Percentiles rank a stretch among this genome's conserved stretches.
phyloP scores from a whole-genome alignment of 2,113 vertebrate species.

The Cinclus cinclus region DNA sequence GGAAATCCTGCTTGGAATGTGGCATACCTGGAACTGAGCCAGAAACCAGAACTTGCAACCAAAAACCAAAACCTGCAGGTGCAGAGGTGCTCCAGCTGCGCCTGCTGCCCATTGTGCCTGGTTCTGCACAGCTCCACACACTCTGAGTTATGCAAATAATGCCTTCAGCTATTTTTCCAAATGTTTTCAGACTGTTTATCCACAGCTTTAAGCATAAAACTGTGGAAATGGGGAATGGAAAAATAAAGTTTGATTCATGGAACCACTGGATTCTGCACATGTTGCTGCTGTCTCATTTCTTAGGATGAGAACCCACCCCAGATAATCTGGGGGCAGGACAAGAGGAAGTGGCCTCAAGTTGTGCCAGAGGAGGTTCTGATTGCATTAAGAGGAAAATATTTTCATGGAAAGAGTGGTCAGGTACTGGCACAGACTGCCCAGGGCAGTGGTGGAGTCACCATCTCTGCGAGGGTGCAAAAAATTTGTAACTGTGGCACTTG shows the following conservation, averaged over 20 bases:
- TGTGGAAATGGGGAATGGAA: not conserved
- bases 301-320: not conserved
- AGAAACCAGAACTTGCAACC: not conserved
- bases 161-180: not conserved
- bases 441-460: not conserved
- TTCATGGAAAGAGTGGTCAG: not conserved
- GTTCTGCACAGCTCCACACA: not conserved
- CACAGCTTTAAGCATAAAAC: not conserved
- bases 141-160: not conserved
- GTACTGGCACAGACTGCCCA: not conserved
- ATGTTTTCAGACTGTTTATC: not conserved
- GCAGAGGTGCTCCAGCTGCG: not conserved
- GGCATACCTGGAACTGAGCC: not conserved
- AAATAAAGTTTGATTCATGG: not conserved
- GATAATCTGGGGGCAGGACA: not conserved
- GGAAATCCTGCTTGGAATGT: not conserved
- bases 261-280: not conserved
- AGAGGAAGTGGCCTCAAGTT: not conserved
- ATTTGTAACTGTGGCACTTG: not conserved
- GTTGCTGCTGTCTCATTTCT: not conserved
- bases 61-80: not conserved
- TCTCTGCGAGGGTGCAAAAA: not conserved
- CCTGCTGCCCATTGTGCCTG: rapidly evolving
- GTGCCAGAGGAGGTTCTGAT: not conserved
- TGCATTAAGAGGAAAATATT: not conserved